Percentiles rank a stretch among this genome's conserved stretches.
phyloP scores from a whole-genome alignment of 2,113 vertebrate genomes.

The Coreoperca whiteheadi region DNA sequence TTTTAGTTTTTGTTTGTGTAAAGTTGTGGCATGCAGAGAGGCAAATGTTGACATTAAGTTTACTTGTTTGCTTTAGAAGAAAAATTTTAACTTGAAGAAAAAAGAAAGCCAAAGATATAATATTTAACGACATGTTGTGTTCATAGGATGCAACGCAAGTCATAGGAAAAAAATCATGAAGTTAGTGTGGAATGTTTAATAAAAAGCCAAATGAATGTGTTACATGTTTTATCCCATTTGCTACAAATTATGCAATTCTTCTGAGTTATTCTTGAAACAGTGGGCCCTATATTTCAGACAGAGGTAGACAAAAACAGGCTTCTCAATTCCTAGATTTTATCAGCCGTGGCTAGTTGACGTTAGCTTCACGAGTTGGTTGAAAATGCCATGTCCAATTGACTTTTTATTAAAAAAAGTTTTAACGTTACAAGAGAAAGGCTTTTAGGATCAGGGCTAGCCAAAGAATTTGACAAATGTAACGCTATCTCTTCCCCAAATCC shows the following conservation, averaged over 20 bases:
- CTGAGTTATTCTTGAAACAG: neutral
- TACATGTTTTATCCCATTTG: conserved; percentile 54
- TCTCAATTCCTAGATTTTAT: neutral
- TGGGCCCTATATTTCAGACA: neutral
- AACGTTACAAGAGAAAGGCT: neutral
- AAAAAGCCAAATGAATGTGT: conserved; percentile 22
- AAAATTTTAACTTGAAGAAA: neutral
- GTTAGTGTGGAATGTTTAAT: neutral
- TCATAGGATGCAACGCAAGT: neutral
- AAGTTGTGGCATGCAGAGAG: conserved; percentile 22
- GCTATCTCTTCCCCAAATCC: neutral
- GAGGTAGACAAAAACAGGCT: neutral
- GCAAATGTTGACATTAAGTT: neutral
- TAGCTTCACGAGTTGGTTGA: neutral
- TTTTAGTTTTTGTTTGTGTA: conserved; percentile 35
- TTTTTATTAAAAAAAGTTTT: neutral
- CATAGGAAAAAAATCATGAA: neutral
- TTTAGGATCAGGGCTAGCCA: neutral
- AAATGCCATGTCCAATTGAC: neutral
- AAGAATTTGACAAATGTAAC: neutral
- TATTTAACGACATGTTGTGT: conserved; percentile 11
- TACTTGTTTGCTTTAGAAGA: conserved; percentile 10
- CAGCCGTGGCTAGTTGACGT: neutral
- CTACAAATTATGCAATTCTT: conserved; percentile 3
- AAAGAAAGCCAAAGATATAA: neutral